Evolutionary conservation across 2,797 vertebrate genomes (phyloP), one percentile per base, ranked within the genome.

Genomic region (Coilia nasus): DNA sequence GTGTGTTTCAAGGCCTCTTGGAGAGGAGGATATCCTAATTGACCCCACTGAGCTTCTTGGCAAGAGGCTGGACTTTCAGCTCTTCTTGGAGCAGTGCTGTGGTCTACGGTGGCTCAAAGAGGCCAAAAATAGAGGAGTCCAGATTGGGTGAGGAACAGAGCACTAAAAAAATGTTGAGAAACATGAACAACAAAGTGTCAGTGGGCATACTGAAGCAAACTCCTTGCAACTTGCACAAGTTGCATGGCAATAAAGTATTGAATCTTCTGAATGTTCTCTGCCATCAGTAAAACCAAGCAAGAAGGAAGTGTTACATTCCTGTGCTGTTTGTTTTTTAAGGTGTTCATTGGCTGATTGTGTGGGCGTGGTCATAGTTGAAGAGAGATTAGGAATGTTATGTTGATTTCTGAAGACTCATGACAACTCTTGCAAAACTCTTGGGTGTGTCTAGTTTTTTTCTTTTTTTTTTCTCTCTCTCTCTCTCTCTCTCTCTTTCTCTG

Each of bases 31-130:
- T 75, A 95, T 97, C 87, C 93, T 98, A 23, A 96, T 95, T 0
- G 96, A 98, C 85, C 97, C 97, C 0, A 92, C 94, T 85, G 97
- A 97, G 91, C 89, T 97, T 59, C 90, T 97, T 87, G 96, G 95
- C 50, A 94, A 93, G 87, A 94, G 96, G 19, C 91, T 96, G 78
- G 96, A 97, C 90, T 97, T 98, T 92, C 95, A 96, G 91, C 93
- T 97, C 89, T 91, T 94, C 84, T 87, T 97, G 86, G 93, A 95
- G 67, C 94, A 91, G 86, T 97, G 97, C 88, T 96, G 95, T 83
- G 97, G 97, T 0, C 89, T 97, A 82, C 94, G 94, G 84, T 97
- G 97, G 97, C 92, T 98, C 28, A 96, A 94, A 89, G 96, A 97
- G 84, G 91, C 91, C 23, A 91, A 89, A 0, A 93, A 92, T 46